phyloP scores from a whole-genome alignment of 1,140 invertebrate genomes.

The Drosophila ohnishii region DNA sequence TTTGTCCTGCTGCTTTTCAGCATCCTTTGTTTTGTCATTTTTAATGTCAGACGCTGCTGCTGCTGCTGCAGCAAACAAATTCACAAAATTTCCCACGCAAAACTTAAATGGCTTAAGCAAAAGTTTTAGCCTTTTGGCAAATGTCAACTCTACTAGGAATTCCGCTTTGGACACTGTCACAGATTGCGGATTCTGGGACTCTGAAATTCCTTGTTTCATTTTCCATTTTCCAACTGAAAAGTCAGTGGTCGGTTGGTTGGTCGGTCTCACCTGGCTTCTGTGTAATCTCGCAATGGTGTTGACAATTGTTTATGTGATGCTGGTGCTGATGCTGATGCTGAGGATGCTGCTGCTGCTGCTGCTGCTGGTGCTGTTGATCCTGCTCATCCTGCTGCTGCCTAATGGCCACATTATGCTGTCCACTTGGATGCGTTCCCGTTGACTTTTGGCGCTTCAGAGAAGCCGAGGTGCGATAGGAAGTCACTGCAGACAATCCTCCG shows the following conservation, averaged over 20 bases:
- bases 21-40: slow-evolving; percentile 32
- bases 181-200: not conserved
- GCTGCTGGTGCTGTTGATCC: slow-evolving; percentile 26
- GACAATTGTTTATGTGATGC: slow-evolving; percentile 52
- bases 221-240: slow-evolving; percentile 34
- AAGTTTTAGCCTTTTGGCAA: slow-evolving; percentile 6
- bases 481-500: slow-evolving; percentile 19
- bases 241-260: slow-evolving; percentile 14
- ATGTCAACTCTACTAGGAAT: slow-evolving; percentile 14
- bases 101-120: slow-evolving; percentile 40
- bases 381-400: slow-evolving; percentile 47
- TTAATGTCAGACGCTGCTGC: slow-evolving; percentile 29
- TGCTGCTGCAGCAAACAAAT: slow-evolving; percentile 15
- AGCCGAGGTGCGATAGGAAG: slow-evolving; percentile 59
- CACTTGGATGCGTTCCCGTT: slow-evolving; percentile 65
- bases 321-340: slow-evolving; percentile 46
- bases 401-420: slow-evolving; percentile 57
- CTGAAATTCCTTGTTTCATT: not conserved
- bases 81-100: slow-evolving; percentile 22
- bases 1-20: not conserved
- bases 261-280: slow-evolving; percentile 67
- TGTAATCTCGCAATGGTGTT: slow-evolving; percentile 65
- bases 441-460: slow-evolving; percentile 72
- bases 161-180: slow-evolving; percentile 1
- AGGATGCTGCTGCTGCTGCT: slow-evolving; percentile 49